Percentiles rank a stretch among this genome's conserved stretches.
These are phyloP conservation scores for Ryuthela nishihirai DNA, from an alignment of 2,888 invertebrate species.

Conservation along the genomic window DNA sequence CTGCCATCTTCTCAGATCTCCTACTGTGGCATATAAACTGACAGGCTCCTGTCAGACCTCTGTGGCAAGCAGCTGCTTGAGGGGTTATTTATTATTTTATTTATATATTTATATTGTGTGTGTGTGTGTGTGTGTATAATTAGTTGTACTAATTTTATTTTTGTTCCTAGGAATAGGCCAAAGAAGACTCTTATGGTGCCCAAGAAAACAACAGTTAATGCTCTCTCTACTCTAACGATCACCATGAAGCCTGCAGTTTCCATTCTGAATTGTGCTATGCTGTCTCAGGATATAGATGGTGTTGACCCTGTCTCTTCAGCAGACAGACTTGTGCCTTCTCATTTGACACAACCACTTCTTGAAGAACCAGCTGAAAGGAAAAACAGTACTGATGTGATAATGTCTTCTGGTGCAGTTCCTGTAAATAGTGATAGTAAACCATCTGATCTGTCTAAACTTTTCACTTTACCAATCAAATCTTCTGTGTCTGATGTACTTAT, in stretches of 20 bases:
- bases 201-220: constrained; percentile 13
- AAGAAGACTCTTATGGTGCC: constrained; percentile 25
- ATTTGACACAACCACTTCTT: constrained; percentile 17
- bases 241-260: constrained; percentile 23
- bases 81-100: no score
- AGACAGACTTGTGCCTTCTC: constrained; percentile 36
- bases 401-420: constrained; percentile 12
- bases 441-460: constrained; percentile 26
- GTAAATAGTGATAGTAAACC: constrained; percentile 3
- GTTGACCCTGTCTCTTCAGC: constrained; percentile 20
- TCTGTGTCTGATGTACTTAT: constrained; percentile 11
- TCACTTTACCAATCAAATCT: constrained; percentile 27
- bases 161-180: constrained; percentile 25
- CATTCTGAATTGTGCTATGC: constrained; percentile 18
- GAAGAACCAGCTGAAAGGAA: constrained; percentile 20
- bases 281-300: constrained; percentile 27
- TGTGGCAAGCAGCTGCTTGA: no score
- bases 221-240: constrained; percentile 7
- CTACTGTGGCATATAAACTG: no score
- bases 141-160: neutral
- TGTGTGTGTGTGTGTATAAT: no score
- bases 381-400: constrained; percentile 15
- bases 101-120: neutral
- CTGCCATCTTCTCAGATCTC: no score
- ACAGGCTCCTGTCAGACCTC: no score